Evolutionary conservation across 2,797 vertebrate species (phyloP), one percentile per base, ranked within the genome.

Genomic region (Rhinella marina): DNA sequence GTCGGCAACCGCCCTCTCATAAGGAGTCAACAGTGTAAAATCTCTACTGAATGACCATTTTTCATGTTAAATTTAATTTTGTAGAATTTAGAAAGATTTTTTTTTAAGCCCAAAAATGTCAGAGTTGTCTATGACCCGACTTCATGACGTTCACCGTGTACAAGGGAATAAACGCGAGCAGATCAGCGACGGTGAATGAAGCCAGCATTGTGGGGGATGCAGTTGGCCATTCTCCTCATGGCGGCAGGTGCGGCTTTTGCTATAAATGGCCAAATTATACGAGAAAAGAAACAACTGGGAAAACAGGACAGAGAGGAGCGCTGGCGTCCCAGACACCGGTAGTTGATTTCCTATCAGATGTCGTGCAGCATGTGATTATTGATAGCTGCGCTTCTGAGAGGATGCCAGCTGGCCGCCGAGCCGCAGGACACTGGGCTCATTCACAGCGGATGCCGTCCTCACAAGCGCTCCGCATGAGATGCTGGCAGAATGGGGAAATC

Each of bases 191-290:
- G 27, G 64, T 72, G 88, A 78, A 0, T 0, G 57, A 54, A 84
- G 61, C 90, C 8, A 14, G 59, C 14, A 68, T 50, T 88, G 70
- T 89, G 79, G 89, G 86, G 91, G 90, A 88, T 48, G 11, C 8
- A 0, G 88, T 93, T 94, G 93, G 92, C 92, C 92, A 89, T 89
- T 94, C 93, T 94, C 93, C 92, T 91, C 93, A 90, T 92, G 84
- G 29, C 85, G 90, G 93, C 95, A 96, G 95, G 94, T 96, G 95
- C 91, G 92, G 91, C 91, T 79, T 93, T 92, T 92, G 90, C 95
- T 96, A 95, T 94, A 95, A 95, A 93, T 90, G 93, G 94, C 93
- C 92, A 93, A 93, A 94, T 94, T 95, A 93, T 95, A 96, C 94
- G 95, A 77, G 93, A 92, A 92, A 94, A 90, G 83, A 89, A 92